Conservation (phyloP, 2,888 invertebrate genomes). For the Apoda limacodes region DNA sequence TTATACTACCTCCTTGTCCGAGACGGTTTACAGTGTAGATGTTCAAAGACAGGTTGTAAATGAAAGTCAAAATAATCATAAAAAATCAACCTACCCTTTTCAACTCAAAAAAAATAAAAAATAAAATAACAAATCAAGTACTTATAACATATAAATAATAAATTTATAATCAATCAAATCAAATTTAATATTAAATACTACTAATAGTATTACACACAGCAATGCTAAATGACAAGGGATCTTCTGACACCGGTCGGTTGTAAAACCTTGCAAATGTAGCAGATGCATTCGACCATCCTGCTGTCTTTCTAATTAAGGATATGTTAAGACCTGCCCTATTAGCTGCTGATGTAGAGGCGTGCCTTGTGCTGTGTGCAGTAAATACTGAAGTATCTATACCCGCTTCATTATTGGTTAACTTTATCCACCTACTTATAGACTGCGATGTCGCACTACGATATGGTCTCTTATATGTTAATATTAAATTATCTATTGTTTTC, state of each 20-base stretch:
- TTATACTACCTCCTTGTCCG: too few species aligned
- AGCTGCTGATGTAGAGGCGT: slow-evolving; percentile 11
- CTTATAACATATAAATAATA: too few species aligned
- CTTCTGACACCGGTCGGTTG: neutral
- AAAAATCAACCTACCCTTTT: too few species aligned
- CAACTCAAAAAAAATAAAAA: too few species aligned
- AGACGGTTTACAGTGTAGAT: too few species aligned
- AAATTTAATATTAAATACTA: too few species aligned
- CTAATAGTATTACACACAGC: too few species aligned
- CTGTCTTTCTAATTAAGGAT: neutral
- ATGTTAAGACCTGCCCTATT: neutral
- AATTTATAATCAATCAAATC: too few species aligned
- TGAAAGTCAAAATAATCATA: too few species aligned
- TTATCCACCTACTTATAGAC: slow-evolving; percentile 10
- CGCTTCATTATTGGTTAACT: slow-evolving; percentile 1
- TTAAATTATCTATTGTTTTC: neutral
- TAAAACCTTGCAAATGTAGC: slow-evolving; percentile 1
- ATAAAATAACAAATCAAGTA: too few species aligned
- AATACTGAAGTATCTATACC: slow-evolving; percentile 5
- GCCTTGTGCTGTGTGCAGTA: slow-evolving; percentile 11
- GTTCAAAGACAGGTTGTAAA: too few species aligned
- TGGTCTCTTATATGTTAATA: slow-evolving; percentile 7
- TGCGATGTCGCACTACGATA: slow-evolving; percentile 3
- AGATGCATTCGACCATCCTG: slow-evolving; percentile 1
- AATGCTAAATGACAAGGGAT: too few species aligned